Evolutionary conservation across 2,113 vertebrate species (phyloP).

Genomic region (Saccopteryx leptura): DNA sequence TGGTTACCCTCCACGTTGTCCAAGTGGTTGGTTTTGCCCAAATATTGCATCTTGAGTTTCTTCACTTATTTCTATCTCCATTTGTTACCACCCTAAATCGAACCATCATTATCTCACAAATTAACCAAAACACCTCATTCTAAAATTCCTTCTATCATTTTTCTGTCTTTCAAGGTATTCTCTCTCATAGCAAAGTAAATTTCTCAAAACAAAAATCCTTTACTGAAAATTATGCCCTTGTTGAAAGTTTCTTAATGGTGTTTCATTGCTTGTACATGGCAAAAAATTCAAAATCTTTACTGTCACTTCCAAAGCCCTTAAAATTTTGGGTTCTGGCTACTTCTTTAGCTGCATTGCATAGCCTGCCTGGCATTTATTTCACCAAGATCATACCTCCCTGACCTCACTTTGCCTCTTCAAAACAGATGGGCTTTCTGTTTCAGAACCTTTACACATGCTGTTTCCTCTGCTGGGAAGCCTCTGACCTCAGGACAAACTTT

Average conservation of each 20-base stretch:
- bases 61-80: background rate
- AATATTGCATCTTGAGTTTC: background rate
- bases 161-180: background rate
- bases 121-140: background rate
- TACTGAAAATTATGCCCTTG: background rate
- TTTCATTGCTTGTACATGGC: background rate
- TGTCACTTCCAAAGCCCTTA: background rate
- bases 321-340: background rate
- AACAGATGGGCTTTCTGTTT: background rate
- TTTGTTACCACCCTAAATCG: background rate
- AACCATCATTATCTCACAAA: slow-evolving; percentile 24
- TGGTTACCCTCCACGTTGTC: background rate
- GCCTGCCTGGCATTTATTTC: background rate
- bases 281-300: background rate
- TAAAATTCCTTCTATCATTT: background rate
- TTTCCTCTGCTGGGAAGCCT: background rate
- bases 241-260: background rate
- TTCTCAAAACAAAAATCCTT: slow-evolving; percentile 10
- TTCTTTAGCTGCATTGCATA: background rate
- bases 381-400: background rate
- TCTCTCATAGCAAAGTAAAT: background rate
- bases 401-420: background rate
- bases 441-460: background rate
- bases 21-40: background rate
- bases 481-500: background rate